phyloP scores from a whole-genome alignment of 2,888 invertebrate species.

The Antitype chi region DNA sequence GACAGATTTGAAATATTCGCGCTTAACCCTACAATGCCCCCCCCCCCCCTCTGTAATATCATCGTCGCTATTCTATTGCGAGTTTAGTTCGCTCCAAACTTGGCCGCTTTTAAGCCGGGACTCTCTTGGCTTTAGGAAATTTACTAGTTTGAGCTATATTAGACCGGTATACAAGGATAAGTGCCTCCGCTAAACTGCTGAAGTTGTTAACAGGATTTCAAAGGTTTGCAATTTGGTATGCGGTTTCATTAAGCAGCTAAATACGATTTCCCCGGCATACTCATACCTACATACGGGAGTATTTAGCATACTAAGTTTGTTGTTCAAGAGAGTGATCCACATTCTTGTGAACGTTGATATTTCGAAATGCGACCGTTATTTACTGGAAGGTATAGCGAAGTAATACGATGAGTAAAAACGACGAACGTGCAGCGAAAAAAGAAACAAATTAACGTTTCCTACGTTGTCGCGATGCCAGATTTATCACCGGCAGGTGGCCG shows the following conservation, averaged over 20 bases:
- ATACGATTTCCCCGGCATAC: constrained; percentile 37
- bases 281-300: constrained; percentile 26
- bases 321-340: constrained; percentile 12
- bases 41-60: constrained; percentile 27
- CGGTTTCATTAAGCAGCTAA: constrained; percentile 62
- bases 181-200: constrained; percentile 68
- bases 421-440: constrained; percentile 21
- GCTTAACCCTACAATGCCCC: constrained; percentile 35
- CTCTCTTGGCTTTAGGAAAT: constrained; percentile 69
- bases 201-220: constrained; percentile 72
- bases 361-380: background rate
- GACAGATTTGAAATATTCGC: constrained; percentile 67
- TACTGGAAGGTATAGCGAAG: background rate
- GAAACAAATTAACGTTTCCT: constrained; percentile 31
- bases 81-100: constrained; percentile 67
- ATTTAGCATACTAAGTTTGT: constrained; percentile 23
- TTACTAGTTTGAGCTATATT: constrained; percentile 69
- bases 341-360: background rate
- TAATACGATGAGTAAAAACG: constrained; percentile 24
- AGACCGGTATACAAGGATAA: constrained; percentile 68
- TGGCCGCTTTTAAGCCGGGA: constrained; percentile 70
- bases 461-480: constrained; percentile 32
- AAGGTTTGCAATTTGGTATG: constrained; percentile 69
- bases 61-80: constrained; percentile 63
- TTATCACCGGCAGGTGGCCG: constrained; percentile 29